Evolutionary conservation across 1,140 invertebrate species (phyloP).

Genomic region (Hypothenemus hampei): DNA sequence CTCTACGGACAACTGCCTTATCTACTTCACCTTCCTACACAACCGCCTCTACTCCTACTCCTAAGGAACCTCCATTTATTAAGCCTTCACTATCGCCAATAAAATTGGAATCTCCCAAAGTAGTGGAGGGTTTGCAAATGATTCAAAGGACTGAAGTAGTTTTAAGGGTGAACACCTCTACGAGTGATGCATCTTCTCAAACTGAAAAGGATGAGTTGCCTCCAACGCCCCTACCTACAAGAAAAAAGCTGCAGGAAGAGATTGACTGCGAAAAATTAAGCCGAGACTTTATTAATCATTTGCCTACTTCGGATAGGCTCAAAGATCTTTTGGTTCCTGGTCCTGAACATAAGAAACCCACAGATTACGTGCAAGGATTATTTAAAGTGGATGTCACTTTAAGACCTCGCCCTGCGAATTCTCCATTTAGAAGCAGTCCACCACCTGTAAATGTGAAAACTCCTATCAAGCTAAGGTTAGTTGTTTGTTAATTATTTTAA

Average conservation of each 20-base stretch:
- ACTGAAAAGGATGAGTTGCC: conserved; percentile 50
- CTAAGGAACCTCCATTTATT: conserved; percentile 26
- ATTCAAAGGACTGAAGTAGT: conserved; percentile 59
- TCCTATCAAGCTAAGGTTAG: no score
- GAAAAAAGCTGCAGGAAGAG: conserved; percentile 65
- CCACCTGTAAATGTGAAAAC: conserved; percentile 23
- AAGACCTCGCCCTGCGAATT: conserved; percentile 46
- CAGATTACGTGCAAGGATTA: conserved; percentile 74
- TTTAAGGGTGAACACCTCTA: conserved; percentile 55
- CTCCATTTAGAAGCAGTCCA: conserved; percentile 41
- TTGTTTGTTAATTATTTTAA: background rate
- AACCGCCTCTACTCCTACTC: conserved; percentile 12
- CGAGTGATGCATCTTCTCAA: conserved; percentile 58
- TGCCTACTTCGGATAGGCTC: conserved; percentile 64
- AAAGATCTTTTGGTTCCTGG: conserved; percentile 65
- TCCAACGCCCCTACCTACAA: conserved; percentile 42
- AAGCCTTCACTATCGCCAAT: conserved; percentile 36
- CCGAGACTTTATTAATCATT: conserved; percentile 64
- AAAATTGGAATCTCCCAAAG: conserved; percentile 44
- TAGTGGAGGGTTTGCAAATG: conserved; percentile 51
- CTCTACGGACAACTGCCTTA: conserved; percentile 35
- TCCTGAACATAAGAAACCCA: conserved; percentile 67
- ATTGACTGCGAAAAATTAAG: conserved; percentile 75
- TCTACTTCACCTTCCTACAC: conserved; percentile 29
- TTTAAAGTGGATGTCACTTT: conserved; percentile 66